Evolutionary conservation across 2,888 invertebrate genomes (phyloP), one percentile per base, ranked within the genome.

Genomic region (Cylloceria caligata): DNA sequence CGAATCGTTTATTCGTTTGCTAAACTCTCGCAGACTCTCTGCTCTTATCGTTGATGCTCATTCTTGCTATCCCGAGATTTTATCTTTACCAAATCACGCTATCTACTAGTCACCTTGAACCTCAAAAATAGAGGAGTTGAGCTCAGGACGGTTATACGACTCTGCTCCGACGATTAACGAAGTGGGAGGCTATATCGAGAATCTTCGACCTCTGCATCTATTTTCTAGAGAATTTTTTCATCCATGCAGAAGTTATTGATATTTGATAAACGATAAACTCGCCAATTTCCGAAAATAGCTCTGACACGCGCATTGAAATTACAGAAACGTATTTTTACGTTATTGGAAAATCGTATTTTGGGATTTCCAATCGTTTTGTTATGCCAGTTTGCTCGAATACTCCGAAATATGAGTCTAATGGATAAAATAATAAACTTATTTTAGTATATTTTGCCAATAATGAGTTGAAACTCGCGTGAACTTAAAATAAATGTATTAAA

Each of bases 1-100:
- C 11, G 6, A 27, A 39, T 55, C 69, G 24, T 36, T 21, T 11
- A 55, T 69, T 27, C 55, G 42, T 27, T 39, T 6, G 69, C 52
- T 24, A 39, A 69, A 69, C 55, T 74, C 60, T 52, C 42, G 11
- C 42, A 27, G 30, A 34, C 49, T 30, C 45, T 67, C 36, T 34
- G 45, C 72, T 64, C 55, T 71, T 71, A 36, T 71, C 52, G 71
- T 30, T 34, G 36, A 30, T 65, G 36, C 55, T 74, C n/a, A 47
- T 52, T 39, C 45, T n/a, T 36, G 24, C 47, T n/a, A 36, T 67
- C 27, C 3, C 45, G 27, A 60, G 7, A 9, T 27, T 72, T 72
- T 78, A 47, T 52, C 42, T 45, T 57, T 52, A 19, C 5, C 36
- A 45, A 72, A 36, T 57, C 24, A 0, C 13, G 49, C 24, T 64